phyloP scores from a whole-genome alignment of 1,140 invertebrate species.

The Gonioctena quinquepunctata region DNA sequence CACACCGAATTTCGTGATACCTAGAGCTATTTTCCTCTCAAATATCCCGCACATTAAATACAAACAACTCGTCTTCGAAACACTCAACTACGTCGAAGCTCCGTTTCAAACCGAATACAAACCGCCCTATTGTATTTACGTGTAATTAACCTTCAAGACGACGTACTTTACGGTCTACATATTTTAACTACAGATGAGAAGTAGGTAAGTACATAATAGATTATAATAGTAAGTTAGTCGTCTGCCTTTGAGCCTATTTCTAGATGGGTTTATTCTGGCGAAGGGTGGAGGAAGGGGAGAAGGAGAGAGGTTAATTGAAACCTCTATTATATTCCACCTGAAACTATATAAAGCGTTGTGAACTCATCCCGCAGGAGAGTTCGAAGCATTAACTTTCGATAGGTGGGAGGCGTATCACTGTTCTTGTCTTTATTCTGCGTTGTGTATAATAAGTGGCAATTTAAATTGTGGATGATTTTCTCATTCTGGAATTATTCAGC shows the following conservation, averaged over 20 bases:
- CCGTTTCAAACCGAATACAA: slow-evolving; percentile 6
- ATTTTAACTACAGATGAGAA: slow-evolving; percentile 14
- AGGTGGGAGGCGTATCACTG: no score
- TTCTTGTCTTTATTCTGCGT: no score
- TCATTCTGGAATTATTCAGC: no score
- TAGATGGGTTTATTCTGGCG: neutral
- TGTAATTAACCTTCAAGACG: slow-evolving; percentile 18
- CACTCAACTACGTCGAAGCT: neutral
- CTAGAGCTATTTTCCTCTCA: neutral
- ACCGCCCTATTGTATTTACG: slow-evolving; percentile 13
- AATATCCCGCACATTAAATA: neutral
- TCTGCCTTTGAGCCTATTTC: slow-evolving; percentile 3
- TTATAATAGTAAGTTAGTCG: slow-evolving; percentile 18
- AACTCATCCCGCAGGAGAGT: slow-evolving; percentile 5
- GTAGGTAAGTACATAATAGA: slow-evolving; percentile 22
- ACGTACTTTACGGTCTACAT: slow-evolving; percentile 10
- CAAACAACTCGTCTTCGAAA: neutral
- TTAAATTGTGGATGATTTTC: no score
- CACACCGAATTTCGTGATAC: neutral
- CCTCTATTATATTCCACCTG: slow-evolving; percentile 21
- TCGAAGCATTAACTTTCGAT: no score
- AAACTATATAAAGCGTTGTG: slow-evolving; percentile 20
- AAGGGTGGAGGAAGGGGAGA: neutral
- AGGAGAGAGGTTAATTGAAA: slow-evolving; percentile 19
- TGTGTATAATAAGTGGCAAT: no score